Evolutionary conservation across 2,797 vertebrate species (phyloP), one percentile per base, ranked within the genome.

Genomic region (Vespertilio murinus): DNA sequence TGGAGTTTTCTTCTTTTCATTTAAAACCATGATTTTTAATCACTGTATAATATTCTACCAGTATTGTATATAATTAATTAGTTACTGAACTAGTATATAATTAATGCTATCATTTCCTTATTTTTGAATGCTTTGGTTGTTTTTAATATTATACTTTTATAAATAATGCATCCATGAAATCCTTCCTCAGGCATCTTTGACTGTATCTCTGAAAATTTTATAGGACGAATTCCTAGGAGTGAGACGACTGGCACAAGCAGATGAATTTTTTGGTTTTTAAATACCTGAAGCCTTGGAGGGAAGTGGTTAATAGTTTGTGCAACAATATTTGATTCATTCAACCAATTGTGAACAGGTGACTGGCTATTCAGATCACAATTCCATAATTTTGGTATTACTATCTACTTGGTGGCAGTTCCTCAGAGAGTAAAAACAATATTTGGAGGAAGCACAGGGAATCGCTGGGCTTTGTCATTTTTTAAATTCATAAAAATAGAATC

Each of bases 171-270:
- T 71, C 35, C 59, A n/a, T 47, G 81, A 61, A 79, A 42, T 38
- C 49, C 35, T 85, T 84, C 81, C 54, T 75, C 52, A n/a, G 45
- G 35, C 65, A 30, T 90, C 49, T 93, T 64, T 85, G 56, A 56
- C 47, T 59, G 13, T n/a, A 47, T 69, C 47, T 84, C 78, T 88
- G 92, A 80, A 80, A 90, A 65, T 80, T 92, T 87, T 87, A 91
- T 87, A 71, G 73, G 25, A 74, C 1, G 16, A 82, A 71, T 96
- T 94, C 35, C 74, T 74, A 70, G 69, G 78, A 56, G 40, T 38
- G 35, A 25, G 42, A 40, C 45, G 61, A 49, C n/a, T 61, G 67
- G 67, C 85, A 83, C 9, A 73, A 54, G 56, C 12, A 33, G 84
- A 9, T 38, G 35, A 42, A 82, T 73, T 85, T 87, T 87, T 93